Evolutionary conservation across 2,113 vertebrate genomes (phyloP), one percentile per base, ranked within the genome.

Genomic region (Microcebus tavaratra): DNA sequence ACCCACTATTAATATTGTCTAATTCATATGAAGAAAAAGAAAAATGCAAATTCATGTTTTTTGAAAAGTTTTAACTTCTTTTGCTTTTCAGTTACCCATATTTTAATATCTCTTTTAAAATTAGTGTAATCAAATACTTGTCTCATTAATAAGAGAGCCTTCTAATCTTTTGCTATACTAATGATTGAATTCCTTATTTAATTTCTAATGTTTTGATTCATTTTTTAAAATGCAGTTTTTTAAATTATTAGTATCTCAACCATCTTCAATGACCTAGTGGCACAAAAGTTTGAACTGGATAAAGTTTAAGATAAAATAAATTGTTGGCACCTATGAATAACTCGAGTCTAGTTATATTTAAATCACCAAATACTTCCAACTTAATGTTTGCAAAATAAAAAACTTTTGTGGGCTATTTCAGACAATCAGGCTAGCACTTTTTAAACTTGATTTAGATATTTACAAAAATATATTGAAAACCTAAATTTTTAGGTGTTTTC

Each of bases 21-120:
- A 86, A 59, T 42, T 83, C 25, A 68, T 70, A 65, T 70, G 81
- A 36, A 36, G 75, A 61, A 63, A 23, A 78, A 73, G 65, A 61
- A 87, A 85, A 48, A 70, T 76, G 3, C 0, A 31, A 27, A 53
- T 18, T 85, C 31, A 81, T 76, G 72, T 17, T 85, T 91, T 55
- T 72, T 73, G 25, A 81, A 84, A 61, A 96, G 36, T 42, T 79
- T 75, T 63, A 89, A 78, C 5, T 78, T 91, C 0, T 25, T 6
- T 76, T 94, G 11, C 8, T 75, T 81, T 91, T 86, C 29, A 57
- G 11, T 89, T 94, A 61, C 21, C 3, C 61, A 57, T 1, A 45
- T 93, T 67, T 90, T 91, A 93, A 13, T 85, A 65, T 94, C 73
- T 48, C 14, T 90, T 94, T 95, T 53, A 67, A 53, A 88, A 84